These are phyloP conservation scores for Micrastur ruficollis DNA, from an alignment of 2,797 vertebrate species.

Conservation along the genomic window DNA sequence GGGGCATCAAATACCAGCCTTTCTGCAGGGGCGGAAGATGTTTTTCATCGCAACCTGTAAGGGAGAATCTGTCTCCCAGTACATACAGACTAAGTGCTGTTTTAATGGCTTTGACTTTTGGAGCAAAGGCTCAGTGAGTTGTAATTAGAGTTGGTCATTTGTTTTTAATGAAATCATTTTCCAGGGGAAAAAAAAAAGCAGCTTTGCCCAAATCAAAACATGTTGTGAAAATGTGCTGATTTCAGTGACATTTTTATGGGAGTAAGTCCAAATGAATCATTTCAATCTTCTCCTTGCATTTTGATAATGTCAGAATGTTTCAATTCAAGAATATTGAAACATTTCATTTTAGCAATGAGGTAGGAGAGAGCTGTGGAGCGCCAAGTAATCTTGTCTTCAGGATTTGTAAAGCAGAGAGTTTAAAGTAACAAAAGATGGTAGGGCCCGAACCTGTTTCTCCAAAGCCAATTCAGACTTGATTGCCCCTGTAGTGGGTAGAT, in stretches of 20 bases:
- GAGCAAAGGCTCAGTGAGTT: background rate
- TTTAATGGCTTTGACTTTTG: slow-evolving; percentile 33
- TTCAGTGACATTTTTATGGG: slow-evolving; percentile 51
- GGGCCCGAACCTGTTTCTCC: background rate
- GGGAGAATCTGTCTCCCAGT: background rate
- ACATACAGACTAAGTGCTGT: background rate
- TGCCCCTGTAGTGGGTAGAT: background rate
- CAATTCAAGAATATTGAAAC: slow-evolving; percentile 47
- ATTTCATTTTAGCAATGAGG: slow-evolving; percentile 15
- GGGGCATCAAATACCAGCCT: background rate
- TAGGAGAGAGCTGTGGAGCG: background rate
- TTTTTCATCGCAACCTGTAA: background rate
- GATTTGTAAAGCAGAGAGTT: background rate
- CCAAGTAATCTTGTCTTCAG: background rate
- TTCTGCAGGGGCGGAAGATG: background rate
- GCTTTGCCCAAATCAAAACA: slow-evolving; percentile 8
- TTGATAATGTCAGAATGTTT: slow-evolving; percentile 56
- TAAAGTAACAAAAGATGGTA: background rate
- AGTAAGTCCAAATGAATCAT: slow-evolving; percentile 50
- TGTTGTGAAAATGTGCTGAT: slow-evolving; percentile 33
- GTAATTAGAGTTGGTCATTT: slow-evolving; percentile 51
- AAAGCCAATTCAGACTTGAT: background rate
- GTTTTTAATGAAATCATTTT: slow-evolving; percentile 38
- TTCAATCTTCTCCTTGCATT: slow-evolving; percentile 45
- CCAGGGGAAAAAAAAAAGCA: background rate